Conservation (phyloP, 2,888 invertebrate species). For the Sycophila texana region DNA sequence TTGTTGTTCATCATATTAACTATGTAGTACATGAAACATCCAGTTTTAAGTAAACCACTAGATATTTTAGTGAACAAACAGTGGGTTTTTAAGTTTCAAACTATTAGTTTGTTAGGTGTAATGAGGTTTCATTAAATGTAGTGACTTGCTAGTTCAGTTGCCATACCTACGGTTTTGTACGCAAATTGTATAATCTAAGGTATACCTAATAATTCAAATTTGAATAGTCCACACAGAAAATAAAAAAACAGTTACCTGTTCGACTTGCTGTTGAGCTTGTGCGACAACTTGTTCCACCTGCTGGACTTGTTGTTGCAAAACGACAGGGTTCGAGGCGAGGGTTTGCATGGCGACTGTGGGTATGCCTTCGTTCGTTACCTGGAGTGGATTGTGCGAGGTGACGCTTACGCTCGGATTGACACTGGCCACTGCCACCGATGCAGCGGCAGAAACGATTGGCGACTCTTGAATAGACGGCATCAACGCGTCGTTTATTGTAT, state of each 20-base stretch:
- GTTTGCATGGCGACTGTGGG: conserved; percentile 64
- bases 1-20: too few relatives aligned
- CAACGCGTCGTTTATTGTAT: conserved; percentile 70
- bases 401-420: conserved; percentile 63
- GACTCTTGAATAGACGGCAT: conserved; percentile 70
- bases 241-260: conserved; percentile 64
- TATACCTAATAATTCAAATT: too few relatives aligned
- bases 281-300: conserved; percentile 72
- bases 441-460: conserved; percentile 64
- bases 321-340: conserved; percentile 67
- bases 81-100: too few relatives aligned
- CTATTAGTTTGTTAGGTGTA: too few relatives aligned
- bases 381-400: conserved; percentile 63
- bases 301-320: conserved; percentile 67
- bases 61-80: too few relatives aligned
- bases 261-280: conserved; percentile 73
- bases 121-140: too few relatives aligned
- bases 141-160: too few relatives aligned
- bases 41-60: too few relatives aligned
- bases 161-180: too few relatives aligned
- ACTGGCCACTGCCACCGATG: conserved; percentile 54
- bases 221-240: background rate
- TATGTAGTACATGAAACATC: too few relatives aligned
- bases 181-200: too few relatives aligned
- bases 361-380: conserved; percentile 55